Evolutionary conservation across 1,140 invertebrate species (phyloP), one percentile per base, ranked within the genome.

Genomic region (Triops cancriformis): DNA sequence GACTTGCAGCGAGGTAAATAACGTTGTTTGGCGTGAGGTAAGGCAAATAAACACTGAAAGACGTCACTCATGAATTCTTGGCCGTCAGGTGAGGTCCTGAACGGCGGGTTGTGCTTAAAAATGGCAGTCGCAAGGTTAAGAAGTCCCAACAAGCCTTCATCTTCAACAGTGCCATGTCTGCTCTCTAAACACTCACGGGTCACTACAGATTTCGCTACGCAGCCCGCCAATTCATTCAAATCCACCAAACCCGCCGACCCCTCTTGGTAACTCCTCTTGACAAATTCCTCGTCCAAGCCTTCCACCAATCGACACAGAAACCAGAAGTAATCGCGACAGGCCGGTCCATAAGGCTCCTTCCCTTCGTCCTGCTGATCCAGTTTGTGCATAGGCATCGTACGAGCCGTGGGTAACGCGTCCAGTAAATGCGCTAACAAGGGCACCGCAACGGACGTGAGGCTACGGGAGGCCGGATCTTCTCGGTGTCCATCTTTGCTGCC

Each of bases 241-340:
- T 94, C 91, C 1, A 93, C 86, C 1, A 83, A 81, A 77, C 86
- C 86, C 42, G 83, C 85, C 23, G 86, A 84, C 4, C 88, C 87
- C 77, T 90, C 88, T 75, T 88, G 85, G 11, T 86, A 82, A 77
- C 86, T 86, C 83, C 86, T 89, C 86, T 91, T 92, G 41, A 93
- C 88, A 79, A 92, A 88, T 80, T 94, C 93, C 79, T 91, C 89
- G 0, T 93, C 92, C 7, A 95, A 83, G 9, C 91, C 92, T 81
- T 97, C 95, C 5, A 97, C 91, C 9, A 97, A 86, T 23, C 94
- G 88, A 81, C 94, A 94, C 1, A 96, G 86, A 0, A 97, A 85
- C 94, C 94, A 96, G 83, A 97, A 97, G 84, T 96, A 98, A 83
- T 98, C 95, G 26, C 94, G 85, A 85, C 95, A 97, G 6, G 95